Percentiles rank a stretch among this genome's conserved stretches.
Evolutionary conservation across 92 coral and sea anemone species (phyloP).

Genomic region (Blastomussa wellsi): DNA sequence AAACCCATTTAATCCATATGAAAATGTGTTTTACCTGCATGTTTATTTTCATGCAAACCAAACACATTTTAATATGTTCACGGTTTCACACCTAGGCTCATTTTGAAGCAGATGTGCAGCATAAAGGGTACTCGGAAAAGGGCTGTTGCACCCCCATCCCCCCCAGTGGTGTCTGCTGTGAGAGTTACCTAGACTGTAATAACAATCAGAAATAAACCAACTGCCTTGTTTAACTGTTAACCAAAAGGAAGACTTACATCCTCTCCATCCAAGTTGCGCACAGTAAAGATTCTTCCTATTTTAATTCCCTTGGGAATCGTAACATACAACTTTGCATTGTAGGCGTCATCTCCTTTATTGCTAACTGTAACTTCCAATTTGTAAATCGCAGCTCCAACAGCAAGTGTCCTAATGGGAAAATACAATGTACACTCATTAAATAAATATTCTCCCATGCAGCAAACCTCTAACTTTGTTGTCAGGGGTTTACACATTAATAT

Average conservation of each 20-base stretch:
- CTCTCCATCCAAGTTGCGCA: background rate
- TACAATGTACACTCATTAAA: background rate
- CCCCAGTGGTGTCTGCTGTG: too few relatives aligned
- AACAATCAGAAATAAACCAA: background rate
- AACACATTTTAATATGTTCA: too few relatives aligned
- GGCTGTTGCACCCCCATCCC: background rate
- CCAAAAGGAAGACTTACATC: background rate
- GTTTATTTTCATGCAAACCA: too few relatives aligned
- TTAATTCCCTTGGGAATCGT: conserved; percentile 67
- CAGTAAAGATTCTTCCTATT: background rate
- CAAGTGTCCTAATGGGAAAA: conserved; percentile 59
- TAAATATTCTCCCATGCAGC: too few relatives aligned
- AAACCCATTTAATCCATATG: too few relatives aligned
- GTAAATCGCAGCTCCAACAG: conserved; percentile 64
- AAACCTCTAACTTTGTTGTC: too few relatives aligned
- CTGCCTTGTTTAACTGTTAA: background rate
- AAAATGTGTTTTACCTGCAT: too few relatives aligned
- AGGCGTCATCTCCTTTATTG: conserved; percentile 75
- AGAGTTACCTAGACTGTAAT: too few relatives aligned
- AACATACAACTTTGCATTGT: conserved; percentile 51
- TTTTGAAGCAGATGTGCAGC: too few relatives aligned
- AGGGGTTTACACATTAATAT: too few relatives aligned
- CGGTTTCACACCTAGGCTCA: too few relatives aligned
- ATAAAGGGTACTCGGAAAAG: too few relatives aligned
- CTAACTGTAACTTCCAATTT: conserved; percentile 49